These are phyloP conservation scores for Habropoda laboriosa DNA, from an alignment of 1,140 invertebrate species.

Conservation along the genomic window DNA sequence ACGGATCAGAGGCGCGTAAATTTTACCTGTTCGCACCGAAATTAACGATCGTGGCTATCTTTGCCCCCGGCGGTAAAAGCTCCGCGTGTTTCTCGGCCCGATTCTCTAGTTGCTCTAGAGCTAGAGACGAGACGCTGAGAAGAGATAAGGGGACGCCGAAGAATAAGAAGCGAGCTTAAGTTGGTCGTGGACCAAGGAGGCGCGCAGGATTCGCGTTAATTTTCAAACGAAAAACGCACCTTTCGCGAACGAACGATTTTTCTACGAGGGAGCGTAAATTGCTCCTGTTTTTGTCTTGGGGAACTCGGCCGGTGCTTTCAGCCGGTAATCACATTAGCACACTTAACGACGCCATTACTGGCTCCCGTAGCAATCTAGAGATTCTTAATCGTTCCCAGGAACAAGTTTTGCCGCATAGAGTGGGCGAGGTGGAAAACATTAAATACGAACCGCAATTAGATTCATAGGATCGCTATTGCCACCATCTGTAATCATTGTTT, in stretches of 20 bases:
- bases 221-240: conserved; percentile 19
- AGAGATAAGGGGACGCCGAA: background rate
- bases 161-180: conserved; percentile 7
- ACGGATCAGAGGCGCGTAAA: conserved; percentile 64
- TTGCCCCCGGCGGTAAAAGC: background rate
- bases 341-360: conserved; percentile 67
- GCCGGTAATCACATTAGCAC: conserved; percentile 66
- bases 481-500: conserved; percentile 39
- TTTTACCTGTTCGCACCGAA: conserved; percentile 65
- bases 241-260: conserved; percentile 18
- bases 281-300: conserved; percentile 54
- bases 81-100: background rate
- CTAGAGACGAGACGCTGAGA: too few species aligned
- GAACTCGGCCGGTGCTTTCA: conserved; percentile 60
- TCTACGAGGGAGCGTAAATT: conserved; percentile 43
- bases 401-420: conserved; percentile 21
- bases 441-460: conserved; percentile 61
- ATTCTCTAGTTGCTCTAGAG: too few species aligned
- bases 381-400: conserved; percentile 62
- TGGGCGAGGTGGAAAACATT: conserved; percentile 53
- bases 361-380: conserved; percentile 52
- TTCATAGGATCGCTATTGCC: conserved; percentile 51
- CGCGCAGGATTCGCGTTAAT: conserved; percentile 5
- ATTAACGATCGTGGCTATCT: conserved; percentile 55
- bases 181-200: background rate